Percentiles rank a stretch among this genome's conserved stretches.
phyloP scores from a whole-genome alignment of 2,888 invertebrate genomes.

The Melanostoma scalare region DNA sequence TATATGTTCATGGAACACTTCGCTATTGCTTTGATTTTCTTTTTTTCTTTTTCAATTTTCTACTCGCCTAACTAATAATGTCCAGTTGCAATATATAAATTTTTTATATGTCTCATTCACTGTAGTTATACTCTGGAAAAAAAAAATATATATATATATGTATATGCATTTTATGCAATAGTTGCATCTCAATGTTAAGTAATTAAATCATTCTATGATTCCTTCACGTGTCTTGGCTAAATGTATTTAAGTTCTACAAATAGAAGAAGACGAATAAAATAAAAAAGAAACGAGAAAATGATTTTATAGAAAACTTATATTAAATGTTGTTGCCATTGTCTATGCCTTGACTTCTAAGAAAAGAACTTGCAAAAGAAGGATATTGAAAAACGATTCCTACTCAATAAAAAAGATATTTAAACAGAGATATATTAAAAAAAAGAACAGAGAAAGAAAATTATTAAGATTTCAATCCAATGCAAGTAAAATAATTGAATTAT shows the following conservation, averaged over 20 bases:
- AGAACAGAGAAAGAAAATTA: neutral
- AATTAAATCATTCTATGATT: conserved; percentile 53
- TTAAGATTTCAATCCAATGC: neutral
- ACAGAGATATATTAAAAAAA: conserved; percentile 30
- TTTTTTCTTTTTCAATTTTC: conserved; percentile 58
- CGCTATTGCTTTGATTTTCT: conserved; percentile 46
- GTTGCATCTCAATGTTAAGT: conserved; percentile 23
- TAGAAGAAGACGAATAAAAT: neutral
- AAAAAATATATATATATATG: conserved; percentile 9
- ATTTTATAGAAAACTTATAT: conserved; percentile 58
- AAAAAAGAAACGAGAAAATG: conserved; percentile 11
- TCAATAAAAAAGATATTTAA: conserved; percentile 52
- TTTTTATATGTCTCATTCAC: conserved; percentile 6
- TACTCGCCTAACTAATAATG: conserved; percentile 45
- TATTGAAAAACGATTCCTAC: conserved; percentile 34
- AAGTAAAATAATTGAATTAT: conserved; percentile 15
- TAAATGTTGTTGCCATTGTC: conserved; percentile 70
- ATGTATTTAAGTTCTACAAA: conserved; percentile 40
- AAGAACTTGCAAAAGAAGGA: conserved; percentile 25
- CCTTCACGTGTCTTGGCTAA: conserved; percentile 68
- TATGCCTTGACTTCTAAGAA: conserved; percentile 69
- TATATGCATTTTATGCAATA: conserved; percentile 29
- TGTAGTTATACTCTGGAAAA: conserved; percentile 54
- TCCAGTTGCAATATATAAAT: conserved; percentile 24
- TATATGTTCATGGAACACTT: conserved; percentile 42